These are phyloP conservation scores for Heliornis fulica DNA, from an alignment of 2,113 vertebrate species.

Conservation along the genomic window DNA sequence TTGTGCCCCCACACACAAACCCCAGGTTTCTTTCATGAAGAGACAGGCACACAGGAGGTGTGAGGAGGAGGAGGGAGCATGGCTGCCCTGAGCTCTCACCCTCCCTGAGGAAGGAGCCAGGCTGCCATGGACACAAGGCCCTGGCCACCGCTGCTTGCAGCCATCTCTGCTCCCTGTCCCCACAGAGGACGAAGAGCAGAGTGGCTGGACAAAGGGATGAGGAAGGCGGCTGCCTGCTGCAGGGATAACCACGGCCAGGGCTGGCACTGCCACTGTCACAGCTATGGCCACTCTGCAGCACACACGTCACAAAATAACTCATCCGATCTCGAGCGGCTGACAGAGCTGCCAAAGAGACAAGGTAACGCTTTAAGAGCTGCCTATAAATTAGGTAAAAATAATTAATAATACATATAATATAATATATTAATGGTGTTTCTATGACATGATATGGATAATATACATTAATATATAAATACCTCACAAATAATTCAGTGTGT, in stretches of 20 bases:
- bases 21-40: background rate
- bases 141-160: fast-evolving
- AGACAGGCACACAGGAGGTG: background rate
- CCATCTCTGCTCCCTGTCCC: fast-evolving
- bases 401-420: conserved; percentile 58
- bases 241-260: fast-evolving
- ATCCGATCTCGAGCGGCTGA: background rate
- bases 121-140: fast-evolving
- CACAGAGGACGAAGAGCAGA: fast-evolving
- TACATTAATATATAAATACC: conserved; percentile 64
- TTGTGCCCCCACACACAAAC: fast-evolving
- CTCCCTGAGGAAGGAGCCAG: background rate
- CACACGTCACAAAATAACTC: background rate
- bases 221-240: fast-evolving
- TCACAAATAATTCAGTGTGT: conserved; percentile 68
- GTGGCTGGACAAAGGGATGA: background rate
- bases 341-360: background rate
- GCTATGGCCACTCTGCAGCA: background rate
- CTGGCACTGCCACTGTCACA: fast-evolving
- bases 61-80: background rate
- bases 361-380: conserved; percentile 9
- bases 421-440: conserved; percentile 54
- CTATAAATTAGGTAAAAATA: conserved; percentile 56
- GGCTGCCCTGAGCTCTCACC: fast-evolving
- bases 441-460: conserved; percentile 51